phyloP scores from a whole-genome alignment of 2,888 invertebrate genomes.

The Rhorus exstirpatorius region DNA sequence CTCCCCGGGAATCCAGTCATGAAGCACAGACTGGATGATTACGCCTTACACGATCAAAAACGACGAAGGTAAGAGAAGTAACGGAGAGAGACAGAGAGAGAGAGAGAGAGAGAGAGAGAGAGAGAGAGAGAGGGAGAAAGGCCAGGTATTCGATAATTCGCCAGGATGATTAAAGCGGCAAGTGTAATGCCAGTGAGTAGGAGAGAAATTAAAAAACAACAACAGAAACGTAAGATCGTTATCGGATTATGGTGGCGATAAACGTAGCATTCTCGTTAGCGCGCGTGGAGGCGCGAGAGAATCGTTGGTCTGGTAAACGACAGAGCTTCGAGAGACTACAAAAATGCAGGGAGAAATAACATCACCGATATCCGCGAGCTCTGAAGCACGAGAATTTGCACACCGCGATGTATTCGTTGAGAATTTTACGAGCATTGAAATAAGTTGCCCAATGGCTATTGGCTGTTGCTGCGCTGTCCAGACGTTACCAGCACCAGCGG shows the following conservation, averaged over 20 bases:
- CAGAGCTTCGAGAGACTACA: neutral
- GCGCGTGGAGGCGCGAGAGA: slow-evolving; percentile 50
- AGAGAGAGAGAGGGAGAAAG: no score
- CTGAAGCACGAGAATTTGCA: slow-evolving; percentile 2
- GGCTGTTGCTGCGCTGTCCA: slow-evolving; percentile 61
- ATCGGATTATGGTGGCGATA: slow-evolving; percentile 76
- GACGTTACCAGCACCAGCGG: slow-evolving; percentile 63
- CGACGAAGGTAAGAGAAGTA: neutral
- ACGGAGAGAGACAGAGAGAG: slow-evolving; percentile 39
- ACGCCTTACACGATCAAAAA: neutral
- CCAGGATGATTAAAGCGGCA: neutral
- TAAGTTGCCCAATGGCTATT: slow-evolving; percentile 64
- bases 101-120: no score
- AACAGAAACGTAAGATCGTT: slow-evolving; percentile 68
- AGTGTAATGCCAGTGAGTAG: neutral
- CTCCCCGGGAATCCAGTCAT: neutral
- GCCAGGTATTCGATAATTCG: neutral
- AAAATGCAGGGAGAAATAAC: slow-evolving; percentile 12
- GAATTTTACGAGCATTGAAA: slow-evolving; percentile 78
- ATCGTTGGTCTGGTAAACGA: neutral
- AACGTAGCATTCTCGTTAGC: slow-evolving; percentile 77
- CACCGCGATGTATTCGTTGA: slow-evolving; percentile 75
- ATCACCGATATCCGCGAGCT: slow-evolving; percentile 11
- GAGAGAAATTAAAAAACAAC: slow-evolving; percentile 11
- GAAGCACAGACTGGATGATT: neutral